Conservation (phyloP, 2,888 invertebrate genomes). For the Xestia rhomboidea region DNA sequence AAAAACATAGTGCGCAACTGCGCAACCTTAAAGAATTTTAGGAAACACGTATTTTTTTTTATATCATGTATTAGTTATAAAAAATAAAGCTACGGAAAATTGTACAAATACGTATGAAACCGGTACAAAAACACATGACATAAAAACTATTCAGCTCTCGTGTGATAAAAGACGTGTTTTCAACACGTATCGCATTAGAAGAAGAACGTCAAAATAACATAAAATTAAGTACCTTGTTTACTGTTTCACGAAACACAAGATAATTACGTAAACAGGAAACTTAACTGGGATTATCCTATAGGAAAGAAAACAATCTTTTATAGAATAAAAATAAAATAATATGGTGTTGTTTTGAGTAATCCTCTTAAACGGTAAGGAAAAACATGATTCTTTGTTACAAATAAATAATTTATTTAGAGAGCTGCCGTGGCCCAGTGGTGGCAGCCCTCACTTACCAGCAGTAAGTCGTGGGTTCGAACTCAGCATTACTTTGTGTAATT, state of each 20-base stretch:
- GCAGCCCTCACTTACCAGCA: too few species aligned
- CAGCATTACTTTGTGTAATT: too few species aligned
- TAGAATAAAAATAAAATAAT: not conserved
- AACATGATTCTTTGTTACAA: not conserved
- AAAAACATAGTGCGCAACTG: not conserved
- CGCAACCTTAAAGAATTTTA: not conserved
- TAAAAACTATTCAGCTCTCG: not conserved
- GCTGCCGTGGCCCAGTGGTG: too few species aligned
- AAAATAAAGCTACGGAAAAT: not conserved
- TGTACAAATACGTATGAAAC: not conserved
- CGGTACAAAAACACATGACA: not conserved
- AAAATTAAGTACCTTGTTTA: slow-evolving; percentile 13
- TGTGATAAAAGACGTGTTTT: not conserved
- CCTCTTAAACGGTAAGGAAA: not conserved
- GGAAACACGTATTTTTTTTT: too few species aligned
- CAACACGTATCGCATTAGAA: not conserved
- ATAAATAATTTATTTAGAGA: too few species aligned
- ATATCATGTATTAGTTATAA: too few species aligned
- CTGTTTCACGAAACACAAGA: not conserved
- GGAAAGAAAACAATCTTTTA: not conserved
- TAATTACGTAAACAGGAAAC: not conserved
- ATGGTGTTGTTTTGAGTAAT: not conserved
- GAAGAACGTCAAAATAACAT: not conserved
- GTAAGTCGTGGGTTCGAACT: too few species aligned
- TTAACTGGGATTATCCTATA: not conserved